Base-by-base conservation (phyloP, 2,888 invertebrate species). In the Tachystola acroxantha region DNA sequence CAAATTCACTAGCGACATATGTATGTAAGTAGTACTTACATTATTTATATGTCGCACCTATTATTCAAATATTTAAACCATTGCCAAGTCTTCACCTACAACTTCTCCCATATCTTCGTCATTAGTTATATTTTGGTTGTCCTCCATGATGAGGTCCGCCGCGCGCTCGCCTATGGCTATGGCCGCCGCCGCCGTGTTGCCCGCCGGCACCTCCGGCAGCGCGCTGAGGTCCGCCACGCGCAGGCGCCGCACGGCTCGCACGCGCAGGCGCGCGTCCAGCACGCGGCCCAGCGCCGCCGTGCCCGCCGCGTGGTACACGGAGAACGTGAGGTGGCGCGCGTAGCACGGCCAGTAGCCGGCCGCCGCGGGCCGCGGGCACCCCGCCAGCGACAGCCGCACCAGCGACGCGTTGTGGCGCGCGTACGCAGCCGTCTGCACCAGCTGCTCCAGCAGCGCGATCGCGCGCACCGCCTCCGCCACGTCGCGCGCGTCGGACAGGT, bases 281-380 rank as follows among this genome's bases (percentile, higher is more conserved):
- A 71, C 79, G n/a, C 34, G 12, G 2, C 66, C 70, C 36, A 77
- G 40, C 30, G 62, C 53, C 25, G 59, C 53, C 34, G 76, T 66
- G 30, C 80, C 79, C 38, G 51, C 60, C 20, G 76, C 56, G 48
- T 79, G 79, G 47, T 50, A 66, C 36, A 57, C 65, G 12, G 69
- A 44, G 31, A 50, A 52, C 37, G 78, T 74, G 69, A 78, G 53
- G 44, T 75, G 70, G 7, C 69, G 60, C 33, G 40, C 53, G 53
- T 74, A 78, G 45, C 80, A 79, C n/a, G 42, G 43, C 74, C 73
- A 76, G 54, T 78, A 79, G 2, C 16, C 40, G 76, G 60, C 43
- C 77, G 55, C 2, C 49, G 3, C 36, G 34, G 36, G 68, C 7
- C 25, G n/a, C 2, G 67, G 64, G 37, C 79, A 79, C 0, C 48